These are phyloP conservation scores for Ridgeia piscesae DNA, from an alignment of 1,140 invertebrate genomes.

Conservation along the genomic window DNA sequence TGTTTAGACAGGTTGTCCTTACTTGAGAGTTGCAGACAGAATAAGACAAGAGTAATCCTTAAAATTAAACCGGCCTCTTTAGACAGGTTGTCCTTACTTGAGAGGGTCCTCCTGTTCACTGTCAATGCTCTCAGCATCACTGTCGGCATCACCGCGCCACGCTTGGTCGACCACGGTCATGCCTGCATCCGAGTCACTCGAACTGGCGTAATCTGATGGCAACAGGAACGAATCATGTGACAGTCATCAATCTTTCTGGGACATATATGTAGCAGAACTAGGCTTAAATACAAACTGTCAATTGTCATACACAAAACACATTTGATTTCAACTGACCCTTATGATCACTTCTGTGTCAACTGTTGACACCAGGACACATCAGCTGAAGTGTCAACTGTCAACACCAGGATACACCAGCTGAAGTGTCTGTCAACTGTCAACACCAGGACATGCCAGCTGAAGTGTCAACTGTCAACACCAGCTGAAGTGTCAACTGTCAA, in stretches of 20 bases:
- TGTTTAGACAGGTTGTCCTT: conserved; percentile 41
- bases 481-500: no score
- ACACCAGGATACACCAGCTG: no score
- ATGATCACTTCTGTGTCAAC: no score
- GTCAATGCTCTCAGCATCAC: conserved; percentile 74
- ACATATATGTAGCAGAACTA: not conserved
- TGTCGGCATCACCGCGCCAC: conserved; percentile 68
- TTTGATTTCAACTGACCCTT: not conserved
- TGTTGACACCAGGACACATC: no score
- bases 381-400: no score
- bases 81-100: conserved; percentile 64
- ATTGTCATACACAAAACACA: not conserved
- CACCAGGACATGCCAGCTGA: no score
- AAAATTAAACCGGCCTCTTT: not conserved
- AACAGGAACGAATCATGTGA: not conserved
- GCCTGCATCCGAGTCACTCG: conserved; percentile 69
- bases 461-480: no score
- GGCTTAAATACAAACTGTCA: not conserved
- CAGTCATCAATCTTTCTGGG: conserved; percentile 3
- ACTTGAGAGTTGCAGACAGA: conserved; percentile 67
- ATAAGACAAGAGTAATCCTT: not conserved
- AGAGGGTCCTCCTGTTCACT: conserved; percentile 76
- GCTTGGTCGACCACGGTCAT: conserved; percentile 67
- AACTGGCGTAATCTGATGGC: conserved; percentile 66
- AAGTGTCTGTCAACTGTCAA: no score